Percentiles rank a stretch among this genome's conserved stretches.
phyloP scores from a whole-genome alignment of 2,888 invertebrate species.

The Helobdella robusta region DNA sequence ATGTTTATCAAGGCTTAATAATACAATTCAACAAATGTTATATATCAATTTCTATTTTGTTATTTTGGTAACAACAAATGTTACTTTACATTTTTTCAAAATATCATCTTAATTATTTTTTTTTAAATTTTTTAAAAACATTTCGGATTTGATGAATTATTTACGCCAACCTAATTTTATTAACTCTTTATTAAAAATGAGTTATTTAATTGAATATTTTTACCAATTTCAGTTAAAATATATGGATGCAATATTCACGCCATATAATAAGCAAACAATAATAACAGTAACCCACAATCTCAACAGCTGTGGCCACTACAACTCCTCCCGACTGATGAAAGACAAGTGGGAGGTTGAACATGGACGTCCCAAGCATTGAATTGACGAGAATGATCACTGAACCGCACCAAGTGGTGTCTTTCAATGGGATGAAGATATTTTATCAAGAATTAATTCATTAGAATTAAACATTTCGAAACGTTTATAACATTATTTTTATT shows the following conservation, averaged over 20 bases:
- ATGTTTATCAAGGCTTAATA: too few relatives aligned
- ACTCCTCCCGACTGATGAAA: constrained; percentile 58
- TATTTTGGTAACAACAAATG: not conserved
- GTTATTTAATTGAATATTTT: too few relatives aligned
- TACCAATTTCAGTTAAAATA: too few relatives aligned
- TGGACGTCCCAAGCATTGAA: constrained; percentile 55
- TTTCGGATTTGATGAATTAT: too few relatives aligned
- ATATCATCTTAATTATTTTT: not conserved
- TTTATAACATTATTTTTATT: too few relatives aligned
- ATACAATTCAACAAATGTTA: not conserved
- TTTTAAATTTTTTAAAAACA: not conserved
- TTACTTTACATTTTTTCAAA: not conserved
- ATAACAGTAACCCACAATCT: constrained; percentile 47
- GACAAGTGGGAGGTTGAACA: constrained; percentile 59
- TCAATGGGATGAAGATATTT: too few relatives aligned
- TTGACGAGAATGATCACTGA: constrained; percentile 51
- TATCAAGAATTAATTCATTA: too few relatives aligned
- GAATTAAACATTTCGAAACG: too few relatives aligned
- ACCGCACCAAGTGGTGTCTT: constrained; percentile 47
- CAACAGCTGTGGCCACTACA: constrained; percentile 53
- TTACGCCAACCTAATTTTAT: too few relatives aligned
- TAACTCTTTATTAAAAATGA: too few relatives aligned
- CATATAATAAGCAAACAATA: not conserved
- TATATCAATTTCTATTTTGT: too few relatives aligned
- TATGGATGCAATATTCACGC: too few relatives aligned